phyloP scores from a whole-genome alignment of 1,140 invertebrate genomes.

The Musca vetustissima region DNA sequence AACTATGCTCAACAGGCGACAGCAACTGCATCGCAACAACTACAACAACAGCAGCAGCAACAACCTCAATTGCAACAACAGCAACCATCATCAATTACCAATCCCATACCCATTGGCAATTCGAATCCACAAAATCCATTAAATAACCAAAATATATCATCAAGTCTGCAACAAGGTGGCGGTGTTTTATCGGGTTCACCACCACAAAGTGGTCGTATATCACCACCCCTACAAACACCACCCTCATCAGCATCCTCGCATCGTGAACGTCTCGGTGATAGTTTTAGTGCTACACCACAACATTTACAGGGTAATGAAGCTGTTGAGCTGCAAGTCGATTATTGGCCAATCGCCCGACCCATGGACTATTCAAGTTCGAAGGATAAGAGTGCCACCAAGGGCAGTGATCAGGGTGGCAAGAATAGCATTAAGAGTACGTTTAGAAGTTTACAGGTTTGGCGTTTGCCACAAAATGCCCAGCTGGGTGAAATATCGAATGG shows the following conservation, averaged over 20 bases:
- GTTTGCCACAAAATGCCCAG: conserved; percentile 54
- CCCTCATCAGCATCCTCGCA: conserved; percentile 55
- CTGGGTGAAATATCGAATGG: conserved; percentile 56
- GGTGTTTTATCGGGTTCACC: conserved; percentile 58
- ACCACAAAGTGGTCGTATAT: conserved; percentile 60
- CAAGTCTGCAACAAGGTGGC: background rate
- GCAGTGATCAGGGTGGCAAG: conserved; percentile 53
- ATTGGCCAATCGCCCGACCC: conserved; percentile 71
- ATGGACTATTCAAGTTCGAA: conserved; percentile 41
- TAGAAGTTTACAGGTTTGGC: conserved; percentile 55
- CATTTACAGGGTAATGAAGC: conserved; percentile 61
- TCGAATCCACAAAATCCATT: conserved; percentile 40
- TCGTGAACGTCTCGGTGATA: conserved; percentile 40
- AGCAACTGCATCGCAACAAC: conserved; percentile 22
- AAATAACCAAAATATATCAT: conserved; percentile 19
- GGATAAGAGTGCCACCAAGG: conserved; percentile 44
- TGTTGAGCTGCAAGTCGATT: conserved; percentile 91
- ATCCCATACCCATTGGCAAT: conserved; percentile 45
- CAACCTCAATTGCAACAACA: conserved; percentile 22
- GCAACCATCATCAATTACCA: conserved; percentile 22
- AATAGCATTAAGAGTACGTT: conserved; percentile 57
- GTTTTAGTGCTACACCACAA: conserved; percentile 50
- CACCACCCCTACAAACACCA: conserved; percentile 59
- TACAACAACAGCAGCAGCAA: no score
- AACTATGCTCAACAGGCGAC: conserved; percentile 24